Evolutionary conservation across 1,140 invertebrate species (phyloP), one percentile per base, ranked within the genome.

Genomic region (Drosophila persimilis): DNA sequence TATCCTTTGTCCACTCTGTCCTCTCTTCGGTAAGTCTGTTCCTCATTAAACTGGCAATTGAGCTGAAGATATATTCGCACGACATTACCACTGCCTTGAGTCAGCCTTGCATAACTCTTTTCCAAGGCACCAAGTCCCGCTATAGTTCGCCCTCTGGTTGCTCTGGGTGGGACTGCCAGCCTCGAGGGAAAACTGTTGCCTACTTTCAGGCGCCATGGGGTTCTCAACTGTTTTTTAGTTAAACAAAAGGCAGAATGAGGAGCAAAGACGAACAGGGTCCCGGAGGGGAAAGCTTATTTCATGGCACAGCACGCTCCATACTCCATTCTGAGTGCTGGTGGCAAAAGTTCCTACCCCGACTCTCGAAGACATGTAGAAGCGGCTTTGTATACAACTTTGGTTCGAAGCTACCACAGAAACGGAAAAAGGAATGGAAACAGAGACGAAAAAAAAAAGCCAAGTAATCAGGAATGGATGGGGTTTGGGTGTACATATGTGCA

Each of bases 271-370:
- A 3, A 29, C 15, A 2, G 0, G 11, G 35, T 20, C 13, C 11
- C 22, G n/a, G 15, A 20, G 20, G 60, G 54, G 79, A 74, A 75
- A 79, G 71, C 77, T 85, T 77, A 80, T 84, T 84, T 86, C 66
- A 74, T 47, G 51, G 53, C 80, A 86, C 80, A 84, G 81, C 81
- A 84, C 76, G 80, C 63, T 57, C 73, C 15, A 11, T 13, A 2
- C 35, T 39, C 5, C 39, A 9, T 15, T 13, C 35, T 39, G 11
- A 80, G 80, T 80, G 58, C 63, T 81, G 45, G 43, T 11, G 11
- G 31, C 3, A 35, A 35, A 35, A 35, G 31, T 35, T 35, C 1
- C 35, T 11, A 11, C 11, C 35, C 35, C 35, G 8, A 4, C 4
- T 13, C 4, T 13, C 35, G 35, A 13, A 73, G 66, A 41, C 58